These are phyloP conservation scores for Asarcornis scutulata DNA, from an alignment of 2,113 vertebrate genomes.

Conservation along the genomic window DNA sequence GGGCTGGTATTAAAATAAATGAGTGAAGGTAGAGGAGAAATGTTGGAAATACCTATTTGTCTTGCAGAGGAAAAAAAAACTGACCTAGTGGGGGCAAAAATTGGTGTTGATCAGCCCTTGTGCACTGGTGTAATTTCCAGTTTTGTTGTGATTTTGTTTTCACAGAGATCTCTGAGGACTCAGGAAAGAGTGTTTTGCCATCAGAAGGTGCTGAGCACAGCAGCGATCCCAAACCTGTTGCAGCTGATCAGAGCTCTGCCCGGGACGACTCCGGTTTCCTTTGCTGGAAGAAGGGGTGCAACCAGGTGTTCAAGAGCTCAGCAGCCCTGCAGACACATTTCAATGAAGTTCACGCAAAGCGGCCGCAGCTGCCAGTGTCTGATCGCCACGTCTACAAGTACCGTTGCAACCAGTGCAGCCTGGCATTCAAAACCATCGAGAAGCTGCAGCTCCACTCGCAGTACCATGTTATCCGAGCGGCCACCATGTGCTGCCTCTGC, in stretches of 20 bases:
- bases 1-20: constrained; percentile 5
- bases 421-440: constrained; percentile 98
- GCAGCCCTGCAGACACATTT: constrained; percentile 95
- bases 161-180: constrained; percentile 87
- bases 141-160: neutral
- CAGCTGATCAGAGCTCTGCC: constrained; percentile 80
- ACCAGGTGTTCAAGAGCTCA: constrained; percentile 96
- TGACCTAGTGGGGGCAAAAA: neutral
- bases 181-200: constrained; percentile 83
- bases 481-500: constrained; percentile 98
- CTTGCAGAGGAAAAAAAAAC: neutral
- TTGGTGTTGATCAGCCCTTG: neutral
- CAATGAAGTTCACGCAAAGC: constrained; percentile 94
- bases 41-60: neutral
- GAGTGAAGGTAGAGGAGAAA: neutral
- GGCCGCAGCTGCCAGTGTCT: constrained; percentile 94
- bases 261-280: constrained; percentile 92
- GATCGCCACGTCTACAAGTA: constrained; percentile 99
- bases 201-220: constrained; percentile 79
- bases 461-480: constrained; percentile 96
- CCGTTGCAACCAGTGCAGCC: constrained; percentile 97
- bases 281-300: constrained; percentile 99
- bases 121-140: neutral
- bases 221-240: constrained; percentile 80
- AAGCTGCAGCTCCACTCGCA: constrained; percentile 98